These are phyloP conservation scores for Lerema accius DNA, from an alignment of 1,140 invertebrate genomes.

Conservation along the genomic window DNA sequence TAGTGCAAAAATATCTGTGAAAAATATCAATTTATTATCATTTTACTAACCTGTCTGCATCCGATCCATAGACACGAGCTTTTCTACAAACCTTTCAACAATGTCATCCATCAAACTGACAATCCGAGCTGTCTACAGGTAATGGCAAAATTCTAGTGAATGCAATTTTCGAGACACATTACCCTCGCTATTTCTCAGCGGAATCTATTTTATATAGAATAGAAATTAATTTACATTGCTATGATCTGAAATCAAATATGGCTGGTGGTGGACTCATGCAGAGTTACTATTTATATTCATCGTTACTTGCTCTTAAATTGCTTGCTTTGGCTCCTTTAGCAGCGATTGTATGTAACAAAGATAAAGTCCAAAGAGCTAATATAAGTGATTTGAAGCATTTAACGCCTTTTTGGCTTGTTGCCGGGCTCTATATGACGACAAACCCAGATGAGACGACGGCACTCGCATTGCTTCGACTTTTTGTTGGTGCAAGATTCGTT, in stretches of 20 bases:
- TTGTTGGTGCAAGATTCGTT: conserved; percentile 47
- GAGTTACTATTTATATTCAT: conserved; percentile 58
- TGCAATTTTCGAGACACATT: conserved; percentile 6
- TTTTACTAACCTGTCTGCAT: too few species aligned
- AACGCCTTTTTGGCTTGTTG: conserved; percentile 59
- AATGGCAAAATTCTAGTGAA: conserved; percentile 18
- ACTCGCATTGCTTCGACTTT: conserved; percentile 43
- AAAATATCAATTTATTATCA: too few species aligned
- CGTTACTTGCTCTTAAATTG: conserved; percentile 53
- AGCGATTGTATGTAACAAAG: conserved; percentile 43
- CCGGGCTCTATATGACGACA: conserved; percentile 59
- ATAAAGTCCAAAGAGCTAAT: conserved; percentile 53
- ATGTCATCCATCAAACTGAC: conserved; percentile 13
- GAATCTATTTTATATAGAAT: background rate
- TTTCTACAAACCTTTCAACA: background rate
- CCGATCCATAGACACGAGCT: background rate
- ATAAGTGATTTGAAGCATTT: conserved; percentile 60
- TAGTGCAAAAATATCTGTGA: too few species aligned
- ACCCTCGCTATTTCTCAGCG: background rate
- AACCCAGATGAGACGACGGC: conserved; percentile 46
- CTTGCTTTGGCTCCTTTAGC: conserved; percentile 51
- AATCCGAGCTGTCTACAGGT: background rate
- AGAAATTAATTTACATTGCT: background rate
- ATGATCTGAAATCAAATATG: background rate
- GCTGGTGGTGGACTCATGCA: conserved; percentile 34